Evolutionary conservation across 2,113 vertebrate genomes (phyloP).

Genomic region (Petaurus breviceps): DNA sequence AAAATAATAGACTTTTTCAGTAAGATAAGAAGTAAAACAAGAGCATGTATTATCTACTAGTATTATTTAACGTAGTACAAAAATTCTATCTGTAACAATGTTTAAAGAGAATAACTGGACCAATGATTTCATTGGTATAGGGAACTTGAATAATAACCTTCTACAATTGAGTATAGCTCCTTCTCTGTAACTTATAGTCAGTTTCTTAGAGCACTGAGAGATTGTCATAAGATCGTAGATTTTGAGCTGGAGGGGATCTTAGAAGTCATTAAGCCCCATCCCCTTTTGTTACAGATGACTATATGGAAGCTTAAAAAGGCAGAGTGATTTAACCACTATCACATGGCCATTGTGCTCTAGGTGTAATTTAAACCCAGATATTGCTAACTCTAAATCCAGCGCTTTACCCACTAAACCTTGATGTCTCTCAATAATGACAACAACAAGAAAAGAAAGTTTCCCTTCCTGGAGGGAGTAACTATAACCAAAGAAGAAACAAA

Average conservation of each 20-base stretch:
- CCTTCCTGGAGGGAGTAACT: not conserved
- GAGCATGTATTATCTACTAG: not conserved
- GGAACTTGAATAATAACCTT: not conserved
- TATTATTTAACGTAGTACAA: not conserved
- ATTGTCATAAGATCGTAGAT: not conserved
- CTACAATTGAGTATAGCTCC: not conserved
- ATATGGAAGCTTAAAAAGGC: not conserved
- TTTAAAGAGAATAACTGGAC: not conserved
- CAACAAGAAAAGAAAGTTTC: not conserved
- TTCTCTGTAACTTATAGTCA: not conserved
- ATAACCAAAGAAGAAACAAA: not conserved
- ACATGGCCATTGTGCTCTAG: not conserved
- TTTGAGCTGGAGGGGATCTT: not conserved
- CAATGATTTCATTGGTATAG: not conserved
- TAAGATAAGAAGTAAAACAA: not conserved
- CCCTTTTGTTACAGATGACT: not conserved
- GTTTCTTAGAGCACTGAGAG: not conserved
- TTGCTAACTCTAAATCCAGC: not conserved
- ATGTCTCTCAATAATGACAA: not conserved
- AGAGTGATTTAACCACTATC: not conserved
- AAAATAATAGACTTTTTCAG: not conserved
- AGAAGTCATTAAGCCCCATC: not conserved
- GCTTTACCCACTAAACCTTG: not conserved
- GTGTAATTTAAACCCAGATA: not conserved
- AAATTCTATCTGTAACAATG: not conserved